Percentiles rank a stretch among this genome's conserved stretches.
Evolutionary conservation across 2,797 vertebrate species (phyloP).

Genomic region (Hyperoplus immaculatus): DNA sequence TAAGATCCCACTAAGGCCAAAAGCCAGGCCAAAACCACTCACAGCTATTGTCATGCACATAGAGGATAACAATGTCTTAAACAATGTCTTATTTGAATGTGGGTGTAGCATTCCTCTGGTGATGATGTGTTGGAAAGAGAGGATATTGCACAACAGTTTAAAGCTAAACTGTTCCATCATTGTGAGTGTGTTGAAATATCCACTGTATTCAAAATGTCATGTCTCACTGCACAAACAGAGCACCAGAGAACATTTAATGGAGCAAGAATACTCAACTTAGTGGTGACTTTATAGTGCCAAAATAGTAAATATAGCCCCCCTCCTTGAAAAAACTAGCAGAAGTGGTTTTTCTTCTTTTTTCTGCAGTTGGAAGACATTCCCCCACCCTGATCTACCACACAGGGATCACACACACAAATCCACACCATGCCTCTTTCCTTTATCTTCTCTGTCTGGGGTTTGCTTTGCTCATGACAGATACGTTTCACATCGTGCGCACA

Average conservation of each 20-base stretch:
- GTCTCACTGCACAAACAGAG: slow-evolving; percentile 39
- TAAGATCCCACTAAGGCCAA: background rate
- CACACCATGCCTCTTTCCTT: slow-evolving; percentile 43
- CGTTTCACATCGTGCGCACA: slow-evolving; percentile 43
- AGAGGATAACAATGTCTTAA: slow-evolving; percentile 69
- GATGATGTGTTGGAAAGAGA: slow-evolving; percentile 83
- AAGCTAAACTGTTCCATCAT: slow-evolving; percentile 79
- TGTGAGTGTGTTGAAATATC: slow-evolving; percentile 83
- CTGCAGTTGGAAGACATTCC: slow-evolving; percentile 50
- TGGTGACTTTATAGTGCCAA: slow-evolving; percentile 12
- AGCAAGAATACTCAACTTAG: slow-evolving; percentile 8
- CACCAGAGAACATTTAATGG: too few species aligned
- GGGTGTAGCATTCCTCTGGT: slow-evolving; percentile 78
- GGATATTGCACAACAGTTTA: slow-evolving; percentile 83
- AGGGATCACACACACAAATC: slow-evolving; percentile 61
- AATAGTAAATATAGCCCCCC: background rate
- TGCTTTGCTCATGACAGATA: slow-evolving; percentile 58
- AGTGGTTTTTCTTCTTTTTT: slow-evolving; percentile 29
- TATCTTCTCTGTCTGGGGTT: slow-evolving; percentile 55
- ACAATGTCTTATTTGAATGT: slow-evolving; percentile 71
- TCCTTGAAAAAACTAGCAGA: slow-evolving; percentile 19
- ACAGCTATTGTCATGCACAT: slow-evolving; percentile 62
- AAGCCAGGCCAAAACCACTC: slow-evolving; percentile 42
- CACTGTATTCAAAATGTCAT: slow-evolving; percentile 75
- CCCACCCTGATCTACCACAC: slow-evolving; percentile 64